These are phyloP conservation scores for Cyprinodon tularosa DNA, from an alignment of 2,113 vertebrate genomes.

Conservation along the genomic window DNA sequence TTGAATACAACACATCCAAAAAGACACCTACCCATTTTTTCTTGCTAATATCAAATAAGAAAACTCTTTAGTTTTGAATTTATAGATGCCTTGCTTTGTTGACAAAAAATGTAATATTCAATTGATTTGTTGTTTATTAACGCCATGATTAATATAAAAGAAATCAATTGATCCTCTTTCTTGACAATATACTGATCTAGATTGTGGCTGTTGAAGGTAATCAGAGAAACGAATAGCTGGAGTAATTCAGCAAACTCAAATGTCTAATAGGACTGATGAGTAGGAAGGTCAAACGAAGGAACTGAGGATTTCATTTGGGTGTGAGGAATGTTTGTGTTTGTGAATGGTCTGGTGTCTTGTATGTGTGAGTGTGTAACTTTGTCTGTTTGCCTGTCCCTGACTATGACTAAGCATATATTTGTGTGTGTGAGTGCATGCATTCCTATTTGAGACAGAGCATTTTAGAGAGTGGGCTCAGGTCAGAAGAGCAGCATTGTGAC, in stretches of 20 bases:
- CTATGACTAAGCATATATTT: constrained; percentile 58
- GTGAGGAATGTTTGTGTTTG: constrained; percentile 73
- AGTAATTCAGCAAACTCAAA: constrained; percentile 31
- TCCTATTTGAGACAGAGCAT: neutral
- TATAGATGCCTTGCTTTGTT: too few relatives aligned
- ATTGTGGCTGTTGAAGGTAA: constrained; percentile 1
- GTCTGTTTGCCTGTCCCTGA: constrained; percentile 45
- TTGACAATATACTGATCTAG: too few relatives aligned
- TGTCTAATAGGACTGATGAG: constrained; percentile 24
- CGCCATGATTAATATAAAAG: too few relatives aligned
- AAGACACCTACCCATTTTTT: too few relatives aligned
- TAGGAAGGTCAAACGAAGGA: constrained; percentile 49
- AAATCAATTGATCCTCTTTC: too few relatives aligned
- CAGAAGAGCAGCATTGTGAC: constrained; percentile 56
- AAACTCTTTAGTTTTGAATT: too few relatives aligned
- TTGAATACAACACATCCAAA: too few relatives aligned
- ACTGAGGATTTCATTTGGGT: constrained; percentile 54
- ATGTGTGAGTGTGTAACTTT: constrained; percentile 58
- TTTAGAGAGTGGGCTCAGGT: constrained; percentile 36
- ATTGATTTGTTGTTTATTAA: too few relatives aligned
- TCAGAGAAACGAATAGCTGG: constrained; percentile 24
- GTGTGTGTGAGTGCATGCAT: constrained; percentile 20
- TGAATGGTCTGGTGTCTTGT: constrained; percentile 67
- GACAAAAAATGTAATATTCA: too few relatives aligned
- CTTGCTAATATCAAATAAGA: too few relatives aligned